A percentile compares a stretch with the other conserved stretches of the same genome.
Conservation (phyloP, 2,113 vertebrate species). For the Podarcis raffonei region DNA sequence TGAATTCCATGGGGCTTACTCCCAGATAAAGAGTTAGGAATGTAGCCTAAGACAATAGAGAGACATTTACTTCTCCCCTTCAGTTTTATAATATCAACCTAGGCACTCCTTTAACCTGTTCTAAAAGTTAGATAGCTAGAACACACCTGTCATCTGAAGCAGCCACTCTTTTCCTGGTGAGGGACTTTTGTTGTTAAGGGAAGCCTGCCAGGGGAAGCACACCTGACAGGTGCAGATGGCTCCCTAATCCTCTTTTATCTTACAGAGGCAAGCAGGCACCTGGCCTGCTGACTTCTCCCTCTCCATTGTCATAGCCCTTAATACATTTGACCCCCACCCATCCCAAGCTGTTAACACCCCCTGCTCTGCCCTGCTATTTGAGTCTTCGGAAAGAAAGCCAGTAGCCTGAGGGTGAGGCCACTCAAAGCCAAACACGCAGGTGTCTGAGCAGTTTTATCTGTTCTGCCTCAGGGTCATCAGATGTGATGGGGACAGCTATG, state of each 20-base stretch:
- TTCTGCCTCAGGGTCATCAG: neutral
- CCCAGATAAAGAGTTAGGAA: no score
- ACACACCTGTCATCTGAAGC: neutral
- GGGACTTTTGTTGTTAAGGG: slow-evolving; percentile 1
- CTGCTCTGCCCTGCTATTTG: neutral
- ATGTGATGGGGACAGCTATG: neutral
- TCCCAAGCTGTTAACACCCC: neutral
- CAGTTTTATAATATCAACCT: neutral
- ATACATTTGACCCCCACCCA: neutral
- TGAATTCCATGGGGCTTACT: no score
- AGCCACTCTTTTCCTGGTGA: neutral
- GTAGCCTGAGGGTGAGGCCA: neutral
- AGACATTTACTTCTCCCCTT: neutral
- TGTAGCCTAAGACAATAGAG: neutral
- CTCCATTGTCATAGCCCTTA: neutral
- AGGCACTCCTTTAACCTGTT: slow-evolving; percentile 4
- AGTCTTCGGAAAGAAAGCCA: neutral
- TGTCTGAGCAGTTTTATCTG: neutral
- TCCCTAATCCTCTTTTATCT: neutral
- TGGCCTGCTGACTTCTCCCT: neutral
- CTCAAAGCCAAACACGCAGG: neutral
- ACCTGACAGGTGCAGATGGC: slow-evolving; percentile 19
- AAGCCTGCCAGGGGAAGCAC: neutral
- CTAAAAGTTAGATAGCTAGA: neutral
- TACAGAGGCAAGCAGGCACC: neutral